A percentile compares a stretch with the other conserved stretches of the same genome.
Evolutionary conservation across 2,888 invertebrate species (phyloP).

Genomic region (Polyommatus iphigenia): DNA sequence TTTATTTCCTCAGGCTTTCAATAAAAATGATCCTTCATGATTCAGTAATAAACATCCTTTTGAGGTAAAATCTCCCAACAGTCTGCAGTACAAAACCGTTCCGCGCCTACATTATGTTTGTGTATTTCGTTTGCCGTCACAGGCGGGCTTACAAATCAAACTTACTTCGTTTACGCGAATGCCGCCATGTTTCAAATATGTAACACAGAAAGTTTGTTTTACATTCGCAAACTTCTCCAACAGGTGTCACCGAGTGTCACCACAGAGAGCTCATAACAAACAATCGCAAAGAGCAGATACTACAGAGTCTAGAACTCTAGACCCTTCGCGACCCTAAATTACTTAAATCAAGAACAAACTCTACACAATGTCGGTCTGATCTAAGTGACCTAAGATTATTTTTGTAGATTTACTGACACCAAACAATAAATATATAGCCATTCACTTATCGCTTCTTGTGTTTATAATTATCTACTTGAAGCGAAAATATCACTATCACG

Average conservation of each 20-base stretch:
- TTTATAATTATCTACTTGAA: no score
- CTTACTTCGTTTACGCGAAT: background rate
- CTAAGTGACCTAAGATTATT: no score
- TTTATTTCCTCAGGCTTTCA: no score
- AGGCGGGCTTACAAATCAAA: background rate
- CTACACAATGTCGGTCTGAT: no score
- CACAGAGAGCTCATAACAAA: background rate
- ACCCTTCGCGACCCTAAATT: no score
- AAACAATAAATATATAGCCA: no score
- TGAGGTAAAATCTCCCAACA: background rate
- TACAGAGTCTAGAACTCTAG: background rate
- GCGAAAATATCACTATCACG: no score
- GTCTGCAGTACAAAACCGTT: background rate
- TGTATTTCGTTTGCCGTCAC: background rate
- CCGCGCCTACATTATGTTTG: background rate
- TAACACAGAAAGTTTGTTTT: conserved; percentile 11
- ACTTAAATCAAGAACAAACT: no score
- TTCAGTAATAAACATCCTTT: background rate
- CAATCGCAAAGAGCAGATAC: background rate
- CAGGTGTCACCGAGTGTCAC: background rate
- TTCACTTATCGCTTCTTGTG: no score
- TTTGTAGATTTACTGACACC: no score
- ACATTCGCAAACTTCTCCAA: background rate
- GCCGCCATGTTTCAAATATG: background rate
- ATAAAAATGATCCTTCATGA: no score